phyloP scores from a whole-genome alignment of 2,113 vertebrate genomes.

The Empidonax alnorum region DNA sequence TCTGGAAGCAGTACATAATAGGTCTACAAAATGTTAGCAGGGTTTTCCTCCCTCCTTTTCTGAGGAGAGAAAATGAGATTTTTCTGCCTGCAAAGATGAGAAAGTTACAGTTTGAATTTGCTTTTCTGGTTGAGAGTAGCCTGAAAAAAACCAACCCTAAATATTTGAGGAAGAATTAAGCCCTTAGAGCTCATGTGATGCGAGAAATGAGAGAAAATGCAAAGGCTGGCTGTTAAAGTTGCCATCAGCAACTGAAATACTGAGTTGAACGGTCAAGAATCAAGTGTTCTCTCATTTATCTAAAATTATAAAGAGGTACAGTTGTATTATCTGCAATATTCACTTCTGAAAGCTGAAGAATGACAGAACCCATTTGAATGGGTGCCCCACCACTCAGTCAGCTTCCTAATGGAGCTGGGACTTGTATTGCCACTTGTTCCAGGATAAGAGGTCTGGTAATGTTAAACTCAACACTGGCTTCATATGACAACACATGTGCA shows the following conservation, averaged over 20 bases:
- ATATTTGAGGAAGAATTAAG: neutral
- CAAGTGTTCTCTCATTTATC: neutral
- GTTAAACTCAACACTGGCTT: neutral
- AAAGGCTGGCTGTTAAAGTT: neutral
- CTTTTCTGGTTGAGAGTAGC: neutral
- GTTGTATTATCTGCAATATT: neutral
- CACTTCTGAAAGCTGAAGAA: neutral
- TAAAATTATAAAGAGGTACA: neutral
- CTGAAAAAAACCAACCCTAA: neutral
- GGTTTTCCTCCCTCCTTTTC: neutral
- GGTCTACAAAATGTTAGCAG: neutral
- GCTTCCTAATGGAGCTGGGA: neutral
- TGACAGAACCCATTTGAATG: neutral
- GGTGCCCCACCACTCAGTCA: fast-evolving
- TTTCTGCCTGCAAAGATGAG: neutral
- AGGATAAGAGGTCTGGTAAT: neutral
- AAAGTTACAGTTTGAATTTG: neutral
- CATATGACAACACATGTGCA: fast-evolving
- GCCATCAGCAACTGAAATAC: neutral
- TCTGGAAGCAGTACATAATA: neutral
- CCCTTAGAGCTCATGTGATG: neutral
- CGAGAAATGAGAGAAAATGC: neutral
- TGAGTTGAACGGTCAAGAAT: neutral
- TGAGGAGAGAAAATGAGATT: neutral
- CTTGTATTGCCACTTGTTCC: neutral